Percentiles rank a stretch among this genome's conserved stretches.
These are phyloP conservation scores for Rhynchophorus ferrugineus DNA, from an alignment of 1,140 invertebrate genomes.

Conservation along the genomic window DNA sequence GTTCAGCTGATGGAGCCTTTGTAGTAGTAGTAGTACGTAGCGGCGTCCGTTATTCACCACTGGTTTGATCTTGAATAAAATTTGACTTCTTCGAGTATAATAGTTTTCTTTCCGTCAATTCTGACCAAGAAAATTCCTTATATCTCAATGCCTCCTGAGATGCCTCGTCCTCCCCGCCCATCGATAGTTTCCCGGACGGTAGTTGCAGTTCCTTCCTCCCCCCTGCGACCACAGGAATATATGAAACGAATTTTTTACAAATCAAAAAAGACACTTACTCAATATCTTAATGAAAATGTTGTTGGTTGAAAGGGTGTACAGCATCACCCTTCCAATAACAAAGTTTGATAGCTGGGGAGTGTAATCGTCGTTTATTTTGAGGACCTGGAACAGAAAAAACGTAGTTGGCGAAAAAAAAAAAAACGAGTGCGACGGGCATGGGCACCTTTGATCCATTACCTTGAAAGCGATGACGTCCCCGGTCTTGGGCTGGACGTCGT, in stretches of 20 bases:
- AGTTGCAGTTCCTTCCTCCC: not conserved
- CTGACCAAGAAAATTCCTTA: not conserved
- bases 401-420: not conserved
- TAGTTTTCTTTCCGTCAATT: not conserved
- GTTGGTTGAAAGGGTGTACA: not conserved
- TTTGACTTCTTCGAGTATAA: too few relatives aligned
- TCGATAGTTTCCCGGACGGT: not conserved
- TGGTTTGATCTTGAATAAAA: too few relatives aligned
- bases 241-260: too few relatives aligned
- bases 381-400: constrained; percentile 1
- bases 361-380: constrained; percentile 5
- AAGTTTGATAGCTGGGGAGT: constrained; percentile 1
- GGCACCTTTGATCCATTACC: not conserved
- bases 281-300: constrained; percentile 1
- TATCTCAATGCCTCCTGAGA: not conserved
- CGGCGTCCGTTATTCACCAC: too few relatives aligned
- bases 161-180: not conserved
- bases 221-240: not conserved
- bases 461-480: constrained; percentile 6
- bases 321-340: not conserved
- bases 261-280: not conserved
- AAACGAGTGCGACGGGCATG: not conserved
- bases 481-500: too few relatives aligned
- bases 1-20: constrained; percentile 52
- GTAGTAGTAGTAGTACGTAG: too few relatives aligned